phyloP scores from a whole-genome alignment of 1,140 invertebrate genomes.

The Drosophila grimshawi region DNA sequence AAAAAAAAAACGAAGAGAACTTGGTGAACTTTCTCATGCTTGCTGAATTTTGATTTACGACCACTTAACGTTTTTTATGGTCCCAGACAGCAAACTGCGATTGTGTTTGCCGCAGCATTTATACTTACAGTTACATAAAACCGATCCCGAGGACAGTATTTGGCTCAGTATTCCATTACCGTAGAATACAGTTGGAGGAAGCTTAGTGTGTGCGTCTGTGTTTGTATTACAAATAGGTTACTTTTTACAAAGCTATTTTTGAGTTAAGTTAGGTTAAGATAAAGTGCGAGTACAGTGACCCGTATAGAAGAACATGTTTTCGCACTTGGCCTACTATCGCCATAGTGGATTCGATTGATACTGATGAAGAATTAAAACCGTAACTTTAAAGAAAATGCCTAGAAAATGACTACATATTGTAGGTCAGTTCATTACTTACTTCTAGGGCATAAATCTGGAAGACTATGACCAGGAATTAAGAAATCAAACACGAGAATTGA shows the following conservation, averaged over 20 bases:
- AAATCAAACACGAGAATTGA: neutral
- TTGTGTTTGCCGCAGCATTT: constrained; percentile 42
- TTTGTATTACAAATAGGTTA: neutral
- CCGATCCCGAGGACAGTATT: constrained; percentile 3
- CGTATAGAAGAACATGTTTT: too few relatives aligned
- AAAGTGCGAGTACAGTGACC: neutral
- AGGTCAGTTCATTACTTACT: too few relatives aligned
- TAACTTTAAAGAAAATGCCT: too few relatives aligned
- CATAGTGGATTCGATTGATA: too few relatives aligned
- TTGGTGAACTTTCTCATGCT: constrained; percentile 65
- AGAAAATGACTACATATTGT: too few relatives aligned
- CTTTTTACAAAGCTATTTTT: constrained; percentile 1
- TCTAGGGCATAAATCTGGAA: too few relatives aligned
- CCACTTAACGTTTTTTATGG: constrained; percentile 77
- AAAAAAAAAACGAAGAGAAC: constrained; percentile 21
- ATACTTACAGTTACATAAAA: constrained; percentile 29
- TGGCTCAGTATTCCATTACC: neutral
- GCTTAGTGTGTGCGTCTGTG: neutral
- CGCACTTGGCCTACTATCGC: too few relatives aligned
- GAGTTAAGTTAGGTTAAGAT: neutral
- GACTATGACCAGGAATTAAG: neutral
- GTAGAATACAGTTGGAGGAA: constrained; percentile 8
- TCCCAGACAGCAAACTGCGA: constrained; percentile 42
- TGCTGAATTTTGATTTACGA: constrained; percentile 74
- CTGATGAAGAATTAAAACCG: too few relatives aligned